Base-by-base conservation (phyloP, 2,113 vertebrate species). In the Bombycilla garrulus region DNA sequence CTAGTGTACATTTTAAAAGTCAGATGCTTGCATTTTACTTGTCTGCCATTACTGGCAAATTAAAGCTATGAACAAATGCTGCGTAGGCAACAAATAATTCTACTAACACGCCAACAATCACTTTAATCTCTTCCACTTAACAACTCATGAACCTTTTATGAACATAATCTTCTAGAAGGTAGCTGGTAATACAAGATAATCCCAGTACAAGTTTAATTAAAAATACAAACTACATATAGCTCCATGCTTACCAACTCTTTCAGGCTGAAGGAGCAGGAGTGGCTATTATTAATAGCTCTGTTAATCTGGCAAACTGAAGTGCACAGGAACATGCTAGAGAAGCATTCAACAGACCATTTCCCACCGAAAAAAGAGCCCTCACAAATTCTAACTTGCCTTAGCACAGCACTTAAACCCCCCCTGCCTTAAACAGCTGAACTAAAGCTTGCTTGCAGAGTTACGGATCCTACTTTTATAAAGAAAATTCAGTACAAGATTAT, bases 181-280 rank as follows among this genome's bases (percentile, higher is more conserved):
- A 94, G 92, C 92, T 90, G 70, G 95, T 92, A 97, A 95, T 90
- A 91, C 87, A 91, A 88, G 86, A 96, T 97, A 97, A 97, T 95
- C 93, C 92, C 91, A 78, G 90, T n/a, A 94, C 88, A 97, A 93
- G 58, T 92, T 97, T 97, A 97, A 97, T 97, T 97, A 97, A 96
- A 95, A 94, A 90, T 65, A 90, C 91, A 91, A 90, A 91, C 92
- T 94, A 88, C 71, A 53, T 87, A 81, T 78, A 95, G 86, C 81
- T 93, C 81, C 66, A 35, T 33, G 80, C 93, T 95, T 86, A 77
- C 96, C 88, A 90, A 69, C 81, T 69, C 92, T 42, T 87, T 73
- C 86, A 74, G 17, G 70, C 92, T 94, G 89, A 85, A 94, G 90
- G 94, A 88, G 81, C 81, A 61, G 67, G 78, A 94, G 79, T 54